Percentiles rank a stretch among this genome's conserved stretches.
Conservation (phyloP, 2,888 invertebrate species). For the Theretra japonica region DNA sequence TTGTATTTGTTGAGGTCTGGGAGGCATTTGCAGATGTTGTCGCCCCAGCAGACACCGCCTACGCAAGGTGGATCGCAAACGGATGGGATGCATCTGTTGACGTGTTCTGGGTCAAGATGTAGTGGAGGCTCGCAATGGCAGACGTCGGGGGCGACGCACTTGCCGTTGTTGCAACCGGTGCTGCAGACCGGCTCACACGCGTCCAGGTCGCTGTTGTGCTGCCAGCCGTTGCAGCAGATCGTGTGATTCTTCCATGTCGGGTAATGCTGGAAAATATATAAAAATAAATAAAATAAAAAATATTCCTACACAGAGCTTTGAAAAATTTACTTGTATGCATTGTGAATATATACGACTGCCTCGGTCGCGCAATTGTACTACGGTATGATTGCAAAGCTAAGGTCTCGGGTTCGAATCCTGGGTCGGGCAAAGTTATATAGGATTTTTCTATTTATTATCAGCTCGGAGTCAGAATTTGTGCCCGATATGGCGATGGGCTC, state of each 20-base stretch:
- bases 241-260: conserved; percentile 54
- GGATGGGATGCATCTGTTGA: conserved; percentile 64
- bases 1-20: conserved; percentile 45
- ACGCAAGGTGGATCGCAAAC: conserved; percentile 61
- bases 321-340: too few species aligned
- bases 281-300: not conserved
- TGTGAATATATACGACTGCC: too few species aligned
- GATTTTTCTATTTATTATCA: too few species aligned
- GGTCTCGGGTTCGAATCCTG: too few species aligned
- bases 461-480: too few species aligned
- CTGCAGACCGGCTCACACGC: conserved; percentile 78
- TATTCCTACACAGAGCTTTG: too few species aligned
- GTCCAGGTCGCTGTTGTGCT: conserved; percentile 60
- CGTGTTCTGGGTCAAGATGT: conserved; percentile 56
- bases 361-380: too few species aligned
- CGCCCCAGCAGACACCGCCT: conserved; percentile 62
- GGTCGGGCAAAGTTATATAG: too few species aligned
- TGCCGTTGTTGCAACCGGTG: conserved; percentile 76
- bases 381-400: too few species aligned
- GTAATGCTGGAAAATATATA: conserved; percentile 55
- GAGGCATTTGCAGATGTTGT: conserved; percentile 67
- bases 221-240: conserved; percentile 75
- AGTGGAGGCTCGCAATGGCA: conserved; percentile 67
- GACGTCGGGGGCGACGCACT: conserved; percentile 66
- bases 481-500: too few species aligned